A percentile compares a stretch with the other conserved stretches of the same genome.
phyloP scores from a whole-genome alignment of 2,888 invertebrate genomes.

The Drosophila monieri region DNA sequence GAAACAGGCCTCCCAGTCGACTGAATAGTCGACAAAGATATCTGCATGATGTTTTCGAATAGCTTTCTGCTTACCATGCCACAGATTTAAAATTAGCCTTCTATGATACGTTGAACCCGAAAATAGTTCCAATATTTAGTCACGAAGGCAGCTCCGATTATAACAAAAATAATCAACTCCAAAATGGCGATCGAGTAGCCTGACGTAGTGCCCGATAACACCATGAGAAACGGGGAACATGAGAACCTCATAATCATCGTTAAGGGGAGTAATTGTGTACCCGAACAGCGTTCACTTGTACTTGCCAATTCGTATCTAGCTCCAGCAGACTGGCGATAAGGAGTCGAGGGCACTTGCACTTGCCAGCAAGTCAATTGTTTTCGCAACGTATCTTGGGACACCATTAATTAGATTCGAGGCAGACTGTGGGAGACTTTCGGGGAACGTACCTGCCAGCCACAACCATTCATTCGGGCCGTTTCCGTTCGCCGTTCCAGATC shows the following conservation, averaged over 20 bases:
- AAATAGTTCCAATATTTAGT: constrained; percentile 24
- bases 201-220: constrained; percentile 24
- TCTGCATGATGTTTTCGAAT: background rate
- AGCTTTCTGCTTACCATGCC: background rate
- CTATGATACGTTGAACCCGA: constrained; percentile 16
- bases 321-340: constrained; percentile 10
- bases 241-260: background rate
- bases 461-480: constrained; percentile 18
- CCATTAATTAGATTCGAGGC: constrained; percentile 44
- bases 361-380: constrained; percentile 46
- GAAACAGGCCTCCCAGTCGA: no score
- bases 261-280: constrained; percentile 6
- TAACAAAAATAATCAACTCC: constrained; percentile 4
- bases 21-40: background rate
- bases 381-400: constrained; percentile 36
- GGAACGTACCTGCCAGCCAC: background rate
- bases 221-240: constrained; percentile 1
- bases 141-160: constrained; percentile 21
- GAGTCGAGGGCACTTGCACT: constrained; percentile 44
- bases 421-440: constrained; percentile 7
- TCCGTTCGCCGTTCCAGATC: constrained; percentile 86
- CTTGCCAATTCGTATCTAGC: constrained; percentile 18
- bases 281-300: constrained; percentile 21
- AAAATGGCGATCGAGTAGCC: constrained; percentile 9
- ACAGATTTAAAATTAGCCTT: background rate